These are phyloP conservation scores for Eclectus roratus DNA, from an alignment of 2,113 vertebrate species.

Conservation along the genomic window DNA sequence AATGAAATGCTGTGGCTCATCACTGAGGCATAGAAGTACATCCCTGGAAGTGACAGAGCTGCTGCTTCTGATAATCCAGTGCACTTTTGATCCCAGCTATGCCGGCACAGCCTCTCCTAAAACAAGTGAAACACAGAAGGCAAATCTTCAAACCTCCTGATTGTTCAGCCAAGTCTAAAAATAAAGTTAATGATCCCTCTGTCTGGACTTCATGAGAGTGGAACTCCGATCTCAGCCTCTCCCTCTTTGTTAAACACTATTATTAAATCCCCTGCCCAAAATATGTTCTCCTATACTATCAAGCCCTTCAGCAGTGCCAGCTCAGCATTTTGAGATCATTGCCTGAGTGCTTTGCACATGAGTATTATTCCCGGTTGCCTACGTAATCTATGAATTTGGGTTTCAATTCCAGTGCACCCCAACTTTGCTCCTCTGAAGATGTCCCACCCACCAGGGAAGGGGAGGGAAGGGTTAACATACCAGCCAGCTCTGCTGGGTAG, in stretches of 20 bases:
- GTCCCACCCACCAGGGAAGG: neutral
- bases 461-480: neutral
- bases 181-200: slow-evolving; percentile 55
- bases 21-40: neutral
- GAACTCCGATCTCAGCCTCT: neutral
- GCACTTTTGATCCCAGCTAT: neutral
- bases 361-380: neutral
- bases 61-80: neutral
- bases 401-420: neutral
- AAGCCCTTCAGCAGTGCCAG: neutral
- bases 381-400: neutral
- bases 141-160: neutral
- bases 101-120: neutral
- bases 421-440: neutral
- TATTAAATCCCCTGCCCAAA: slow-evolving; percentile 47
- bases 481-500: neutral
- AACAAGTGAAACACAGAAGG: neutral
- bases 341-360: neutral
- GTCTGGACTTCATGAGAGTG: neutral
- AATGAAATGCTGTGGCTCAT: neutral
- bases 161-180: slow-evolving; percentile 46
- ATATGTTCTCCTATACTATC: neutral
- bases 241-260: neutral
- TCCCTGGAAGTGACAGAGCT: neutral
- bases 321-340: neutral